Conservation (phyloP, 2,113 vertebrate species). For the Neotoma lepida region DNA sequence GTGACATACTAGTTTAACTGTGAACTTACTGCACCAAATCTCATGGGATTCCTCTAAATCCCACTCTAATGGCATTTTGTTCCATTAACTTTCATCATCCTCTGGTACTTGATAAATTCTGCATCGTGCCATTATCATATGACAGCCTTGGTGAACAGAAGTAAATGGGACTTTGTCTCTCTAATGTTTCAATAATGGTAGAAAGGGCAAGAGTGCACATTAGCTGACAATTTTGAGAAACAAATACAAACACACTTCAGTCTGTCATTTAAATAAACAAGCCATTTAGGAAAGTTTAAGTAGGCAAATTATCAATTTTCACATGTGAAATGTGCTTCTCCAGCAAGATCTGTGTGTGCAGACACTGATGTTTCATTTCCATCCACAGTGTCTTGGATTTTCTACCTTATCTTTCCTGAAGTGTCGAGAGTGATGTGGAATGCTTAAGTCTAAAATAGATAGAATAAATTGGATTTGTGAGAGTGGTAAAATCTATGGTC, state of each 20-base stretch:
- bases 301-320: constrained; percentile 16
- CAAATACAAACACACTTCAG: constrained; percentile 48
- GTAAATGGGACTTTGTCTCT: constrained; percentile 48
- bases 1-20: constrained; percentile 65
- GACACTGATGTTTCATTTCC: constrained; percentile 67
- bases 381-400: constrained; percentile 52
- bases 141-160: constrained; percentile 59
- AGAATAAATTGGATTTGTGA: constrained; percentile 74
- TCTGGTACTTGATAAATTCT: constrained; percentile 68
- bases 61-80: constrained; percentile 67
- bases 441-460: constrained; percentile 60
- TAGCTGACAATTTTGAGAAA: constrained; percentile 47
- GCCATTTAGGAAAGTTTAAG: constrained; percentile 15
- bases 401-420: constrained; percentile 65
- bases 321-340: not conserved
- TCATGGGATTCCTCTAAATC: constrained; percentile 58
- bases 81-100: constrained; percentile 77
- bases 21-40: constrained; percentile 67
- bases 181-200: constrained; percentile 41
- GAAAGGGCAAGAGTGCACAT: constrained; percentile 46
- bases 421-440: constrained; percentile 38
- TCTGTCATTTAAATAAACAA: constrained; percentile 25
- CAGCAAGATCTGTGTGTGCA: not conserved
- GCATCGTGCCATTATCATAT: constrained; percentile 58
- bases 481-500: constrained; percentile 61